Evolutionary conservation across 2,797 vertebrate genomes (phyloP).

Genomic region (Babyrousa celebensis): DNA sequence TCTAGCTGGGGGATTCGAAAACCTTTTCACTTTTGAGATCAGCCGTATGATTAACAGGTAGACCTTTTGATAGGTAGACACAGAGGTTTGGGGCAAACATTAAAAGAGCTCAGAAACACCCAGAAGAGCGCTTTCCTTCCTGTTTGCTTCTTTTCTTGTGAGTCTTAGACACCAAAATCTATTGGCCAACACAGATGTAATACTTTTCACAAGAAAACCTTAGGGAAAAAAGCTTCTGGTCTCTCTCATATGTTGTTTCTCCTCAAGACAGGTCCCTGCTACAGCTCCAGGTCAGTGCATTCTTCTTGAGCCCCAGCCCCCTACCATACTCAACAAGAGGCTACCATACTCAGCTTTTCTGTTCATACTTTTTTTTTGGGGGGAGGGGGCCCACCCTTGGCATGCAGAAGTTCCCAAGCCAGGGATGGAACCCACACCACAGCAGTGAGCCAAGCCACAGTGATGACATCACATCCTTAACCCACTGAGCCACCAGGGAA

Average conservation of each 20-base stretch:
- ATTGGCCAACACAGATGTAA: not conserved
- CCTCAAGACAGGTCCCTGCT: not conserved
- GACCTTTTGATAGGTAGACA: not conserved
- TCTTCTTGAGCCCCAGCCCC: not conserved
- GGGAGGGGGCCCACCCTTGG: too few relatives aligned
- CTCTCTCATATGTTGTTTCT: not conserved
- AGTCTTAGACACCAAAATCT: not conserved
- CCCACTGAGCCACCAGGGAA: too few relatives aligned
- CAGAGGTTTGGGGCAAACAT: not conserved
- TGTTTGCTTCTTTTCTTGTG: not conserved
- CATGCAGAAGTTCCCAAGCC: too few relatives aligned
- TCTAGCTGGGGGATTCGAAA: not conserved
- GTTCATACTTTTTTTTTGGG: too few relatives aligned
- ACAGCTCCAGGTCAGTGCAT: not conserved
- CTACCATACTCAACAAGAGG: not conserved
- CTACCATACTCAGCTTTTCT: not conserved
- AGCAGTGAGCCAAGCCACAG: too few relatives aligned
- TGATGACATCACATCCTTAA: too few relatives aligned
- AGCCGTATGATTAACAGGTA: not conserved
- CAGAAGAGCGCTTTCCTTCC: not conserved
- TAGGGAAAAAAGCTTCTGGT: not conserved
- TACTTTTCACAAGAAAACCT: not conserved
- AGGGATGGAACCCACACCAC: too few relatives aligned
- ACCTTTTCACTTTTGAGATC: not conserved
- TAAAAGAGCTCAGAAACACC: not conserved